phyloP scores from a whole-genome alignment of 1,140 invertebrate species.

The Dinothrombium tinctorium region DNA sequence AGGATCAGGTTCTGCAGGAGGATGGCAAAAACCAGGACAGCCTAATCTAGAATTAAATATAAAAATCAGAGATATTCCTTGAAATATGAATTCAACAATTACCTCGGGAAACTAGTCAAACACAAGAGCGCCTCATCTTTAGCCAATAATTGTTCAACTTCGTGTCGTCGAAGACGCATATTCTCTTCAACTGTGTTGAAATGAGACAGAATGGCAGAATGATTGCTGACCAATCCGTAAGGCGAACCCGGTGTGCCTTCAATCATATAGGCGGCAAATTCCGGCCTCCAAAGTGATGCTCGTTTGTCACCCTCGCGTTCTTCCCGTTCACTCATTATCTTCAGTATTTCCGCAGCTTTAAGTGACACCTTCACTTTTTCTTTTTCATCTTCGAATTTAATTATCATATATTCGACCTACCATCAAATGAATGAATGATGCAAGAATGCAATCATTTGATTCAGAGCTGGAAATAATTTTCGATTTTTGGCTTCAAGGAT shows the following conservation, averaged over 20 bases:
- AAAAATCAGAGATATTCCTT: background rate
- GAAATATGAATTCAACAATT: slow-evolving; percentile 12
- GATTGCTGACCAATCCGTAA: slow-evolving; percentile 24
- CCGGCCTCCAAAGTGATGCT: slow-evolving; percentile 7
- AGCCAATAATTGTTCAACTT: slow-evolving; percentile 48
- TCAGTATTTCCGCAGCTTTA: slow-evolving; percentile 50
- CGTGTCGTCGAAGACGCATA: slow-evolving; percentile 54
- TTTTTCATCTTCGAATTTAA: slow-evolving; percentile 76
- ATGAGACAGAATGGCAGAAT: slow-evolving; percentile 71
- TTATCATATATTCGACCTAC: slow-evolving; percentile 67
- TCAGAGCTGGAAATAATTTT: too few species aligned
- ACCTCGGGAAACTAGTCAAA: slow-evolving; percentile 79
- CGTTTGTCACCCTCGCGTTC: slow-evolving; percentile 30
- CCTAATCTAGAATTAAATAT: slow-evolving; percentile 39
- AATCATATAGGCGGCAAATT: slow-evolving; percentile 96
- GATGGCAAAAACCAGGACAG: slow-evolving; percentile 64
- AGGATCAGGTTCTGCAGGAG: slow-evolving; percentile 40
- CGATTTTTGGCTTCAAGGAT: too few species aligned
- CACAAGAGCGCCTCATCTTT: slow-evolving; percentile 64
- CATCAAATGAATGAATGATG: too few species aligned
- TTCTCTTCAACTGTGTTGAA: slow-evolving; percentile 96
- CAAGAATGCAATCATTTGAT: too few species aligned
- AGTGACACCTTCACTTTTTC: slow-evolving; percentile 59
- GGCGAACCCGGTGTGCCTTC: slow-evolving; percentile 97
- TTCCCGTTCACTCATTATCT: slow-evolving; percentile 39